A percentile compares a stretch with the other conserved stretches of the same genome.
These are phyloP conservation scores for Platichthys flesus DNA, from an alignment of 2,113 vertebrate species.

Conservation along the genomic window DNA sequence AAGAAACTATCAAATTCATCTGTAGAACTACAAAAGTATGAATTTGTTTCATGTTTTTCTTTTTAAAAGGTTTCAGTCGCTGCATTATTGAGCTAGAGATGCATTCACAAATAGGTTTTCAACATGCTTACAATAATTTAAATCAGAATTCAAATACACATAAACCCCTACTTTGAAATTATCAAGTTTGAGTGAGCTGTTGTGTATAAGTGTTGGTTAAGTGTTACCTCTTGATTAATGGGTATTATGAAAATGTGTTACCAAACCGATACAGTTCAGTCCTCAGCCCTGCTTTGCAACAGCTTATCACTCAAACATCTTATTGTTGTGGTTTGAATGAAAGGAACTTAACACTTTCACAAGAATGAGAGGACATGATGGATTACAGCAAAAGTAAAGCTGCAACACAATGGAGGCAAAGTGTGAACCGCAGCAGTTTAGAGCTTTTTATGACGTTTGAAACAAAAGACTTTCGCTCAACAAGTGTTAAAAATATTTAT, in stretches of 20 bases:
- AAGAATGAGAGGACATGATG: background rate
- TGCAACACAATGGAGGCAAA: background rate
- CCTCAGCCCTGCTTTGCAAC: background rate
- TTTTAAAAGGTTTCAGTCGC: background rate
- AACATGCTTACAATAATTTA: too few species aligned
- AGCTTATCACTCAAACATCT: background rate
- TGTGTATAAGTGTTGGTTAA: background rate
- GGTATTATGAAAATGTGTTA: too few species aligned
- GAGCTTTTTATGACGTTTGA: too few species aligned
- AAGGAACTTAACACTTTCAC: background rate
- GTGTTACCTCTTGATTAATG: background rate
- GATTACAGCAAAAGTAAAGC: background rate
- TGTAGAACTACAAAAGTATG: slow-evolving; percentile 24
- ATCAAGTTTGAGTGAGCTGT: too few species aligned
- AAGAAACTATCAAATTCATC: slow-evolving; percentile 3
- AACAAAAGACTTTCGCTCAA: background rate
- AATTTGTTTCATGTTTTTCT: slow-evolving; percentile 1
- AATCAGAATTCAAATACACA: too few species aligned
- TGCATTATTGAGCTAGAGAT: background rate
- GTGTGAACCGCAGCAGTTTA: background rate
- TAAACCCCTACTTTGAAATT: too few species aligned
- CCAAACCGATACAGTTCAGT: background rate
- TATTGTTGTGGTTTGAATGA: background rate
- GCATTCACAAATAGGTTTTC: too few species aligned
- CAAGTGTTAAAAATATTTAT: too few species aligned